These are phyloP conservation scores for Cassiopea andromeda DNA, from an alignment of 30 jellyfish, hydroid and myxozoan species.

Conservation along the genomic window DNA sequence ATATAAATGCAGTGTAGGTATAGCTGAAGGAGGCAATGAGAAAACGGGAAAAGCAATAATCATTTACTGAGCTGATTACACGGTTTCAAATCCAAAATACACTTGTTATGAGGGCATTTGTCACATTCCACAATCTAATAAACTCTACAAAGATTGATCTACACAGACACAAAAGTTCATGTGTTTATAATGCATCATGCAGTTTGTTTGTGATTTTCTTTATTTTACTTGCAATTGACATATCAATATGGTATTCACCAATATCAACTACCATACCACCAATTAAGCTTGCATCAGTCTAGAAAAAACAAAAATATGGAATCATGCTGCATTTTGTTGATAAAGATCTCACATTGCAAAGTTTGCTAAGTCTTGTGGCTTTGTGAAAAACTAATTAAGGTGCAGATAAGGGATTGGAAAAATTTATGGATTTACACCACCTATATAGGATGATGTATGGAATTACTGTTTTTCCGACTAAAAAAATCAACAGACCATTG, in stretches of 20 bases:
- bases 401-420: no score
- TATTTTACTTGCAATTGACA: slow-evolving; percentile 95
- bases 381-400: no score
- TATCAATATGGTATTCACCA: slow-evolving; percentile 94
- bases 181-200: slow-evolving; percentile 64
- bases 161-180: neutral
- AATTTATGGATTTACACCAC: no score
- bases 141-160: neutral
- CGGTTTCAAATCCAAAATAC: neutral
- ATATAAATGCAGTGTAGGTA: neutral
- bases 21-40: neutral
- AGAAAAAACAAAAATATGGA: neutral
- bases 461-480: no score
- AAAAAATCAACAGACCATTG: no score
- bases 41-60: neutral
- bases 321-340: no score
- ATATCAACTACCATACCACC: slow-evolving; percentile 98
- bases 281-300: slow-evolving; percentile 80
- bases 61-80: neutral
- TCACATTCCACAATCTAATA: neutral
- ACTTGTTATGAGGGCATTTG: neutral
- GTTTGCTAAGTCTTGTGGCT: no score
- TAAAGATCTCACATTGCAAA: no score
- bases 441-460: no score
- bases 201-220: slow-evolving; percentile 74